A percentile compares a stretch with the other conserved stretches of the same genome.
Conservation (phyloP, 1,140 invertebrate genomes). For the Doryteuthis pealeii region DNA sequence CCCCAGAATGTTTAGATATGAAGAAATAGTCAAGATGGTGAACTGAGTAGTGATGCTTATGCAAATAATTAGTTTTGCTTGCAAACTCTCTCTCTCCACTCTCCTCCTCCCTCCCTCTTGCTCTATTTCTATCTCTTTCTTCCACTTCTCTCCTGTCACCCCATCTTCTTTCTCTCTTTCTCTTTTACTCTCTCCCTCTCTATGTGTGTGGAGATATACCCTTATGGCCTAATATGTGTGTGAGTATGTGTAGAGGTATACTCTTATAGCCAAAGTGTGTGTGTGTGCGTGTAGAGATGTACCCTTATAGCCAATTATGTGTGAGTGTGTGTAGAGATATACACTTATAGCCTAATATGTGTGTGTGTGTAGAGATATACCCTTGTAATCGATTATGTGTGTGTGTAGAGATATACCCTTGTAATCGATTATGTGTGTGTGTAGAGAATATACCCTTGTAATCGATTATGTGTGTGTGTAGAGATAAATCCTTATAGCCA, state of each 20-base stretch:
- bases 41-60: too few relatives aligned
- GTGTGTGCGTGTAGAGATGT: not conserved
- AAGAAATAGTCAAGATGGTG: too few relatives aligned
- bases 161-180: too few relatives aligned
- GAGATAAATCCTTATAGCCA: not conserved
- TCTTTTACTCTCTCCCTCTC: too few relatives aligned
- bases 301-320: not conserved
- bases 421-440: not conserved
- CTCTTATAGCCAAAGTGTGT: not conserved
- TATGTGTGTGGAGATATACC: not conserved
- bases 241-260: not conserved
- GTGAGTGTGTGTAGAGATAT: not conserved
- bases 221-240: not conserved
- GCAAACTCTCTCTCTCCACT: too few relatives aligned
- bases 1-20: too few relatives aligned
- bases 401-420: not conserved
- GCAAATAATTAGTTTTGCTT: too few relatives aligned
- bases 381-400: not conserved
- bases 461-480: not conserved
- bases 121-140: too few relatives aligned
- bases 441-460: not conserved
- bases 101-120: too few relatives aligned
- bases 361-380: not conserved
- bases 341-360: not conserved
- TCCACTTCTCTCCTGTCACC: too few relatives aligned